phyloP scores from a whole-genome alignment of 2,888 invertebrate species.

The Megaustenia siamemsis region DNA sequence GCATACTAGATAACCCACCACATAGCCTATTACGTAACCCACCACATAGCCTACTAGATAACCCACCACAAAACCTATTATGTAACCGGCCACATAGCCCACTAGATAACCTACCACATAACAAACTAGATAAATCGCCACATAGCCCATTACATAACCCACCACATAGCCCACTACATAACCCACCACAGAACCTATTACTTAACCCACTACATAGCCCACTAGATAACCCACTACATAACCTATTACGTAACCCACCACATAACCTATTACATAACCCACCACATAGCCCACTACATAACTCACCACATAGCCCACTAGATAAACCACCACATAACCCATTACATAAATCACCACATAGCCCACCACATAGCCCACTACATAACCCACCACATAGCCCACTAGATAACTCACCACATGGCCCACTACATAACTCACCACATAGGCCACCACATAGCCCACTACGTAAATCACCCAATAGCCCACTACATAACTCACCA shows the following conservation, averaged over 20 bases:
- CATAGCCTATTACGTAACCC: neutral
- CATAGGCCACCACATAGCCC: no score
- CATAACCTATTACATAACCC: neutral
- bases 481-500: no score
- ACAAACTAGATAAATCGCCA: neutral
- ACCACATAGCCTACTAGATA: neutral
- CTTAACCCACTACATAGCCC: neutral
- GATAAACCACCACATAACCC: neutral
- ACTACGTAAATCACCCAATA: no score
- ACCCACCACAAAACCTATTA: neutral
- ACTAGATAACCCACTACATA: neutral
- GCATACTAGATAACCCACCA: neutral
- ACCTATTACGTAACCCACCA: neutral
- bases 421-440: no score
- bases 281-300: neutral
- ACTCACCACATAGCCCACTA: neutral
- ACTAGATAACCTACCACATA: neutral
- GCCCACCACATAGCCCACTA: no score
- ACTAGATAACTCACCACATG: no score
- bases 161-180: neutral
- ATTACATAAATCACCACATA: no score
- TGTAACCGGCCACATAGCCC: neutral
- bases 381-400: no score
- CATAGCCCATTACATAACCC: neutral
- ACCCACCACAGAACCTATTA: neutral